A percentile compares a stretch with the other conserved stretches of the same genome.
phyloP scores from a whole-genome alignment of 2,113 vertebrate genomes.

The Calyptommatus sinebrachiatus region DNA sequence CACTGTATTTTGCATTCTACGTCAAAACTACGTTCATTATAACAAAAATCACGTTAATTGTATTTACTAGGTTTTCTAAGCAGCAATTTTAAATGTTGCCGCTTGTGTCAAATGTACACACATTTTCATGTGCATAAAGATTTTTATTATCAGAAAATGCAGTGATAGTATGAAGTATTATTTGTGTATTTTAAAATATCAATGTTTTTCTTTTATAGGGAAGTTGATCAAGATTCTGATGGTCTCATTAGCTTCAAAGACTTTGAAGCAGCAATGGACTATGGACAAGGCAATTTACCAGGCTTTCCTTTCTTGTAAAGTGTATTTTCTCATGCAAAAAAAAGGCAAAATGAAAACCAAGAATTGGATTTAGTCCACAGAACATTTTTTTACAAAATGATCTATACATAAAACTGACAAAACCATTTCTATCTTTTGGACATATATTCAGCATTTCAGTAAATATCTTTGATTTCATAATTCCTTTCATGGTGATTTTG shows the following conservation, averaged over 20 bases:
- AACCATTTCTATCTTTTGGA: slow-evolving; percentile 44
- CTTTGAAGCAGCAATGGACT: slow-evolving; percentile 74
- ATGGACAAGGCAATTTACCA: slow-evolving; percentile 59
- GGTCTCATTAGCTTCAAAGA: slow-evolving; percentile 79
- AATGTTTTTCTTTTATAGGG: slow-evolving; percentile 65
- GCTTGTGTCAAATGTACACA: background rate
- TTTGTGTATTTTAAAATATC: slow-evolving; percentile 31
- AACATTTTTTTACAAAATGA: slow-evolving; percentile 58
- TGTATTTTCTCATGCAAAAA: slow-evolving; percentile 52
- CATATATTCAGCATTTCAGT: slow-evolving; percentile 7
- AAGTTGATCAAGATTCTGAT: slow-evolving; percentile 76
- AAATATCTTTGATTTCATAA: slow-evolving; percentile 10
- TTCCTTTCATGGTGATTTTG: background rate
- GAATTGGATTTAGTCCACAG: slow-evolving; percentile 58
- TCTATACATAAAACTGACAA: slow-evolving; percentile 43
- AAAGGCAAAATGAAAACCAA: slow-evolving; percentile 43
- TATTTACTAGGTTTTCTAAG: no score
- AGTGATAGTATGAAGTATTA: background rate
- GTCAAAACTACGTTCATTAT: background rate
- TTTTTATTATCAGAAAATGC: background rate
- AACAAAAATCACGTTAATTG: background rate
- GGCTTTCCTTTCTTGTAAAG: slow-evolving; percentile 37
- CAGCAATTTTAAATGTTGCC: background rate
- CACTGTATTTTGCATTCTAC: background rate
- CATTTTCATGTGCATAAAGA: background rate